Base-by-base conservation (phyloP, 2,113 vertebrate genomes). In the Ovis canadensis region DNA sequence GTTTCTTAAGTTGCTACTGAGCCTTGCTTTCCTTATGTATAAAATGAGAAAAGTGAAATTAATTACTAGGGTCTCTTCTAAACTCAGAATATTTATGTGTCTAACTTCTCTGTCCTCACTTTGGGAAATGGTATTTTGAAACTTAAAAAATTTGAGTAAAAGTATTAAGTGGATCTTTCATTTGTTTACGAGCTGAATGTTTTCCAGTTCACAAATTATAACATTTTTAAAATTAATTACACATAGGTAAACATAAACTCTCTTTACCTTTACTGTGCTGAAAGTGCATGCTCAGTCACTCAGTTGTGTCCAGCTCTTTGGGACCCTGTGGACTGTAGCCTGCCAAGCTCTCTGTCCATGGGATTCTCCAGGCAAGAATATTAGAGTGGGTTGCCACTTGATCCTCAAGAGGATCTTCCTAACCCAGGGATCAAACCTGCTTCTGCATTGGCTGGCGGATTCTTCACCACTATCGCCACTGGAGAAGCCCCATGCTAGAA, bases 91-190 rank as follows among this genome's bases (percentile, higher is more conserved):
- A 4, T 89, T 82, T 64, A 1, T 54, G 2, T 14, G 33, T 95
- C 33, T 78, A 52, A 60, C 25, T 90, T 94, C 67, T 92, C 78
- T 96, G 50, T 3, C 21, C n/a, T 55, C 23, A 45, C 27, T 89
- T 92, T 91, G 91, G 88, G 78, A 97, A 87, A 45, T 71, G 54
- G 6, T 50, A 88, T 97, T 96, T 94, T 88, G 55, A 80, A 94
- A 88, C 36, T 55, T 50, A 78, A 48, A 88, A 43, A 94, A 43
- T 40, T n/a, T 48, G 14, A 40, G 64, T 85, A 83, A 43, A 78
- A 5, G 4, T 62, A 91, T 48, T 50, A 81, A 71, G 23, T 60
- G 50, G 2, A 54, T 57, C 50, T 82, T 25, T 11, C 92, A 7
- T 81, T 91, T 89, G 36, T 85, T 67, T 93, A 74, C 60, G 77